phyloP scores from a whole-genome alignment of 2,797 vertebrate genomes.

The Rhabdomys pumilio region DNA sequence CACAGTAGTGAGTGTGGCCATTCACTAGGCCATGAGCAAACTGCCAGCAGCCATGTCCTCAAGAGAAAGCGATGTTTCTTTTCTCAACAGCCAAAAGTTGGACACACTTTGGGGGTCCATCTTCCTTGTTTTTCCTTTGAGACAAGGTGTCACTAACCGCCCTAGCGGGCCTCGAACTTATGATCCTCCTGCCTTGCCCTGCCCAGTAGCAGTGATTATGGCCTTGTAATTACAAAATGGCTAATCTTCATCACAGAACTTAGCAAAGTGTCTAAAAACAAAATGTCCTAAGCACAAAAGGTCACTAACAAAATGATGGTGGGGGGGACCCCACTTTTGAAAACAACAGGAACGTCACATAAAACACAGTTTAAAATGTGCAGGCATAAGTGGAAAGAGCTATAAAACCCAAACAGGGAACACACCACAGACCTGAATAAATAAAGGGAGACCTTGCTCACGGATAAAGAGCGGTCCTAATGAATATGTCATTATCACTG shows the following conservation, averaged over 20 bases:
- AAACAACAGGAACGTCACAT: constrained; percentile 16
- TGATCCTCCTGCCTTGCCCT: background rate
- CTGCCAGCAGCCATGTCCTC: background rate
- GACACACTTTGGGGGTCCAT: background rate
- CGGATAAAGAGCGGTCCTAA: background rate
- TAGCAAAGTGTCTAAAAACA: constrained; percentile 50
- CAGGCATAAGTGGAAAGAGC: background rate
- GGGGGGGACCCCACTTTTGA: background rate
- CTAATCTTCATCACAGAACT: constrained; percentile 39
- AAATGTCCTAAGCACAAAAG: constrained; percentile 46
- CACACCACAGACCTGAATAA: background rate
- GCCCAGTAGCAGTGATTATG: background rate
- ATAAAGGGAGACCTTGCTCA: background rate
- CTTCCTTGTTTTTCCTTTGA: background rate
- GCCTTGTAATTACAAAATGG: background rate
- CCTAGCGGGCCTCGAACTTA: background rate
- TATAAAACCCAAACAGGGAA: background rate
- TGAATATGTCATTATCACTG: background rate
- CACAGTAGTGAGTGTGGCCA: background rate
- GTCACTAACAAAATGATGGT: background rate
- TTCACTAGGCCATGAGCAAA: too few relatives aligned
- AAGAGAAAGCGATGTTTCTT: background rate
- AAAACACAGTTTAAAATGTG: background rate
- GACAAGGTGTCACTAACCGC: background rate
- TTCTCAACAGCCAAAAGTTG: background rate